Conservation (phyloP, 2,888 invertebrate species). For the Dynastes grantii region DNA sequence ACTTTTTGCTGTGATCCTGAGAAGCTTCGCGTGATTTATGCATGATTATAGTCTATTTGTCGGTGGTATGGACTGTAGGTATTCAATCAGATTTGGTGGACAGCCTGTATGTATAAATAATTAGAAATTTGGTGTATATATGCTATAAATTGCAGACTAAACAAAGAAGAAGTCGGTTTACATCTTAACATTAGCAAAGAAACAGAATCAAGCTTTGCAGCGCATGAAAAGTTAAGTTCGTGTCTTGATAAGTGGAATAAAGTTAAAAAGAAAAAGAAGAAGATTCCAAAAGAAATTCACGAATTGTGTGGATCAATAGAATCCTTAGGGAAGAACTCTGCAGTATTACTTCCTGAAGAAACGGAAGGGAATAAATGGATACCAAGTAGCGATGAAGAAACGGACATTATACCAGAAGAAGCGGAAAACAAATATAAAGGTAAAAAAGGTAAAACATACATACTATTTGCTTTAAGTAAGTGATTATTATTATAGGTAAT, state of each 20-base stretch:
- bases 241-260: slow-evolving; percentile 63
- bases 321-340: slow-evolving; percentile 66
- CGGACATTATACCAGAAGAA: slow-evolving; percentile 56
- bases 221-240: slow-evolving; percentile 59
- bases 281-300: slow-evolving; percentile 54
- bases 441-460: background rate
- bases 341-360: slow-evolving; percentile 67
- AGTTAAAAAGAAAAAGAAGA: slow-evolving; percentile 58
- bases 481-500: background rate
- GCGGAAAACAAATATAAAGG: slow-evolving; percentile 55
- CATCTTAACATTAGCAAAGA: slow-evolving; percentile 51
- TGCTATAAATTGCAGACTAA: slow-evolving; percentile 53
- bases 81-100: too few species aligned
- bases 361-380: slow-evolving; percentile 59
- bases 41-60: too few species aligned
- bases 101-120: background rate
- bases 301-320: slow-evolving; percentile 56
- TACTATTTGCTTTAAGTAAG: background rate
- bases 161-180: slow-evolving; percentile 59
- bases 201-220: slow-evolving; percentile 51
- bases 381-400: slow-evolving; percentile 61
- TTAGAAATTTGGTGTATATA: background rate
- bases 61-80: too few species aligned
- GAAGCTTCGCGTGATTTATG: too few species aligned
- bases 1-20: too few species aligned